Base-by-base conservation (phyloP, 2,797 vertebrate species). In the Sebastes oblongus region DNA sequence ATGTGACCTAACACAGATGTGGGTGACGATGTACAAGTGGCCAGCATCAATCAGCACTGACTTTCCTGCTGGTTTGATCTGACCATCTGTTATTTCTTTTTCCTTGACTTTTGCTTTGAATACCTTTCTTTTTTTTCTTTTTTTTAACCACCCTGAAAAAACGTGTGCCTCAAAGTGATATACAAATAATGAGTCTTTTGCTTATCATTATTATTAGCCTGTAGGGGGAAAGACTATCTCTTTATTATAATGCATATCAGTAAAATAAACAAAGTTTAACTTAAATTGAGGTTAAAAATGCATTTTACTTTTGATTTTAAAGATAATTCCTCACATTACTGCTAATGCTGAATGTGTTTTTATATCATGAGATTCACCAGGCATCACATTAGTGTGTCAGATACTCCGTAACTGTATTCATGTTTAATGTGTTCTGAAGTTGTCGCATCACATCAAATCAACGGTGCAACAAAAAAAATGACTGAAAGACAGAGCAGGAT, bases 341-440 rank as follows among this genome's bases (percentile, higher is more conserved):
- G 18, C 25, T 36, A 39, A 64, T 14, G 13, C 29, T 66, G 22
- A 72, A 62, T 46, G 12, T 8, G n/a, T 69, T 1, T 65, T 55
- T 18, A 9, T 65, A 73, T 66, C 59, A 32, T 3, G 13, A 20
- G 14, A 30, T 42, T 70, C 32, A 72, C n/a, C 61, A 66, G 71
- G 12, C n/a, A 20, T 60, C 30, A 58, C 52, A 69, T 32, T 34
- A 42, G 36, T 13, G 22, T 46, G 34, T 69, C 10, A 70, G 46
- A 67, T 22, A 36, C 20, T 56, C 39, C 29, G 36, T 39, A 55
- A 39, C 46, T 52, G 32, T 24, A 50, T 55, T 69, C 30, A 32
- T 68, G n/a, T 65, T 69, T 77, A 75, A 56, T 66, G 66, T 54
- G 65, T 68, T 73, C 46, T 72, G 77, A 83, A 71, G 77, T 64